Evolutionary conservation across 2,113 vertebrate genomes (phyloP), one percentile per base, ranked within the genome.

Genomic region (Rhynchomys soricoides): DNA sequence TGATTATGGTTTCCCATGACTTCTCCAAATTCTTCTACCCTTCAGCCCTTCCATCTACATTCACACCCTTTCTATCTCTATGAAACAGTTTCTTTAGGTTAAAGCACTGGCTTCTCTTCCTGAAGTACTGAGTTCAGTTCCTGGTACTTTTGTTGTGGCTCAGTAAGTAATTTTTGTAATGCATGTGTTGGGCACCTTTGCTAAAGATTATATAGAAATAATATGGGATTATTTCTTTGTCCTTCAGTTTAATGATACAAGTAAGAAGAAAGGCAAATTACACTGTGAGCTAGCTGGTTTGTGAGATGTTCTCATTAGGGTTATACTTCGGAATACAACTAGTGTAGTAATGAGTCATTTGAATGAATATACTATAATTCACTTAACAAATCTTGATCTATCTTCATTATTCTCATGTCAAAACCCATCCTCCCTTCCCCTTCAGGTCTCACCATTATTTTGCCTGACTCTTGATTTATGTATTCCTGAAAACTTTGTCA

Each of bases 401-500:
- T 92, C 78, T 59, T 73, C 29, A 73, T 83, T 73, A 89, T 34
- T 75, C 13, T 83, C 3, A 26, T 71, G 52, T n/a, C 52, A 45
- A 59, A 71, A 59, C 43, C 22, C 29, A 21, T 2, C 29, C 78
- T 71, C 17, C 52, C 19, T 92, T 29, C 81, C 50, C 34, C 29
- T 70, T 82, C 71, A 71, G 2, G 7, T 16, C 29, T 82, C 50
- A 26, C 4, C 8, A 29, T 52, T 83, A 19, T 55, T 89, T 94
- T 92, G 62, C 43, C n/a, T 59, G 64, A 12, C 5, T 64, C 86
- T 82, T 85, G 89, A 59, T 98, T 95, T 97, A 95, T 93, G 88
- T 81, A 89, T 96, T 50, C 37, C 78, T 45, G 24, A 26, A 74
- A 96, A 91, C 26, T 88, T 15, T 71, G 34, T 1, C 57, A 92